Evolutionary conservation across 1,140 invertebrate genomes (phyloP), one percentile per base, ranked within the genome.

Genomic region (Drosophila chauvacae): DNA sequence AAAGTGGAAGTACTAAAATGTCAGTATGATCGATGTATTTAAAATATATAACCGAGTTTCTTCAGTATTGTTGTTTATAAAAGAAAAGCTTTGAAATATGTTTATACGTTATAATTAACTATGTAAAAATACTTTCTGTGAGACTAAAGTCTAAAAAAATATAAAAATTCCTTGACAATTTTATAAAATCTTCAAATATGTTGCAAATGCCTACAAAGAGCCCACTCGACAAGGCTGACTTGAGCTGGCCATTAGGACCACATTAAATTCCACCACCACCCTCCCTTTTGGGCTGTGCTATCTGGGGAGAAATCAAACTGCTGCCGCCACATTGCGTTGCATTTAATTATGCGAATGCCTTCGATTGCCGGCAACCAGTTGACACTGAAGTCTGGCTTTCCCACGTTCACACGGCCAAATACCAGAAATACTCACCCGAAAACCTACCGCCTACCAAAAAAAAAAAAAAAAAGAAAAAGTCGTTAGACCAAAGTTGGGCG

Each of bases 281-380:
- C 78, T 65, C 83, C 61, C 57, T 5, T 65, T 33, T 51, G 51
- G 13, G 18, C 39, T 37, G 20, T 28, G 53, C 65, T 82, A 86
- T 88, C 83, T 48, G 58, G 44, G 42, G 59, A 66, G 42, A 76
- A 63, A 82, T 86, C 83, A 68, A 68, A 60, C 70, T 37, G 57
- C 63, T 80, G 78, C 44, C 63, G 66, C 14, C 71, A 82, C 71
- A 82, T 82, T 87, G 65, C 42, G 83, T 80, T 86, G 83, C 83
- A 86, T 82, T 86, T 86, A 81, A 86, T 86, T 86, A 87, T 72
- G 59, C 70, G 60, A 77, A 76, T 82, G 76, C 57, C 61, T 77
- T 55, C 74, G 57, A 65, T 58, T 66, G 76, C 72, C 63, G 35
- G 42, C 58, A 74, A 81, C 82, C 79, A 69, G 83, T 81, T 82